phyloP scores from a whole-genome alignment of 2,797 vertebrate genomes.

The Halcyon smyrnensis region DNA sequence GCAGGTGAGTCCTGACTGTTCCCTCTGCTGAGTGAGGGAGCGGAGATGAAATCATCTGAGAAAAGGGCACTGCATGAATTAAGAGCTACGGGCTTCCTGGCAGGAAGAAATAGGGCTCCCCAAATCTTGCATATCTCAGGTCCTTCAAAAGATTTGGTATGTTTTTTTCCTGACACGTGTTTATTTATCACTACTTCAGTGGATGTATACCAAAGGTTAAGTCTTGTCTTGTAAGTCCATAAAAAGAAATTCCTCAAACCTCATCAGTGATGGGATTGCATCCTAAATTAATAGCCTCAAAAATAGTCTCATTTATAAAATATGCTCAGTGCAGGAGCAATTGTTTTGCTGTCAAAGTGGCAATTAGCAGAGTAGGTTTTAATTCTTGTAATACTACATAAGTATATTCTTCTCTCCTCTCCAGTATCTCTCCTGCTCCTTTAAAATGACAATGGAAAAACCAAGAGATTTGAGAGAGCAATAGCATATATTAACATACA shows the following conservation, averaged over 20 bases:
- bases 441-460: background rate
- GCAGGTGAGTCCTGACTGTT: background rate
- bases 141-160: background rate
- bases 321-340: background rate
- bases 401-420: background rate
- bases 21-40: rapidly evolving
- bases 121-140: background rate
- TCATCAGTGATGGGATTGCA: background rate
- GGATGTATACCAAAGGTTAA: background rate
- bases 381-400: background rate
- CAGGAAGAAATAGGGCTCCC: background rate
- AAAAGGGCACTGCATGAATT: background rate
- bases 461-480: background rate
- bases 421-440: background rate
- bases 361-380: background rate
- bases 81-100: background rate
- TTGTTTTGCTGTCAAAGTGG: background rate
- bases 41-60: background rate
- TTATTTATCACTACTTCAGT: background rate
- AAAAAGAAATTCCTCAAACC: background rate
- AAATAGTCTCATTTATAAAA: background rate
- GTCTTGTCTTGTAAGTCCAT: background rate
- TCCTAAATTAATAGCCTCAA: background rate
- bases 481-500: background rate
- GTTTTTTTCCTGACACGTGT: background rate